These are phyloP conservation scores for Melanotaenia pygmaea DNA, from an alignment of 2,797 vertebrate genomes.

Conservation along the genomic window DNA sequence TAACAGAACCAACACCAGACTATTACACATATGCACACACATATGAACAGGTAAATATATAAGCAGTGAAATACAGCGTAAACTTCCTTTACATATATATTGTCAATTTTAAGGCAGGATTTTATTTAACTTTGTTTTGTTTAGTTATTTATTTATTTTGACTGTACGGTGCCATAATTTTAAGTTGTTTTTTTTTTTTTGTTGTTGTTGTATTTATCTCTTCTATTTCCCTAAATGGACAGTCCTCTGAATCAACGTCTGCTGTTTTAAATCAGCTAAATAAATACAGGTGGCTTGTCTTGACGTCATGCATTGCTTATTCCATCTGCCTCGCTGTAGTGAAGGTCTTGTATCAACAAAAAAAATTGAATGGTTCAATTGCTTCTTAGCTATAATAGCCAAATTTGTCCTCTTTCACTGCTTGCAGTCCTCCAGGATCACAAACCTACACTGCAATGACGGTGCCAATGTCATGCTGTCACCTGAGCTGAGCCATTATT, in stretches of 20 bases:
- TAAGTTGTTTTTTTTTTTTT: background rate
- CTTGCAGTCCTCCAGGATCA: slow-evolving; percentile 45
- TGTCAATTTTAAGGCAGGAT: background rate
- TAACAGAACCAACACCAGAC: too few species aligned
- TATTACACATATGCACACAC: too few species aligned
- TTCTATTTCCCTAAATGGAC: background rate
- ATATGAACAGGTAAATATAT: too few species aligned
- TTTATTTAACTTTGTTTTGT: background rate
- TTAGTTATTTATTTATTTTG: background rate
- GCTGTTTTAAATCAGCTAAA: background rate
- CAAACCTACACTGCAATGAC: slow-evolving; percentile 62
- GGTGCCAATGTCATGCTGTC: slow-evolving; percentile 78
- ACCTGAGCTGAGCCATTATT: slow-evolving; percentile 77
- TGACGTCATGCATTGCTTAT: background rate
- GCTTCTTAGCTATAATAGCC: slow-evolving; percentile 29
- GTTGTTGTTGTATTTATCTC: background rate
- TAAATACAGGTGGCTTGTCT: background rate
- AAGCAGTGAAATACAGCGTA: too few species aligned
- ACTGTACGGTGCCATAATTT: background rate
- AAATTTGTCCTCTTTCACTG: slow-evolving; percentile 21
- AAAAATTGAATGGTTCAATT: slow-evolving; percentile 19
- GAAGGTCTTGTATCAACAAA: slow-evolving; percentile 23
- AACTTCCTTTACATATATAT: background rate
- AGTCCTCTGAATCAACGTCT: background rate
- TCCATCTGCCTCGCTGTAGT: background rate